Evolutionary conservation across 2,797 vertebrate species (phyloP).

Genomic region (Sebastiscus tertius): DNA sequence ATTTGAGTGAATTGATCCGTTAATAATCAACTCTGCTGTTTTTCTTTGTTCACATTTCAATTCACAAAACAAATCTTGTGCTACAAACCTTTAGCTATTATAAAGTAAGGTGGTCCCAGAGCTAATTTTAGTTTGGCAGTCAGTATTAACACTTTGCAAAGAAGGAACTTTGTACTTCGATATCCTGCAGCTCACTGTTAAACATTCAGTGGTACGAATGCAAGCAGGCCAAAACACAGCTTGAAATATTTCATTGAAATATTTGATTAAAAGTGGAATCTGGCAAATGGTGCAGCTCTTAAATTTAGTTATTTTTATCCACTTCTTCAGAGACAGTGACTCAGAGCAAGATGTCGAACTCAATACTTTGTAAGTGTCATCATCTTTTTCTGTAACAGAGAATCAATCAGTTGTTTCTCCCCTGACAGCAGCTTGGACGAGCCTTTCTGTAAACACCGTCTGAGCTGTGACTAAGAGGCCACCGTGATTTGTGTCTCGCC

Average conservation of each 20-base stretch:
- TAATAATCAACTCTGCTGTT: background rate
- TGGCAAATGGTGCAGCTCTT: constrained; percentile 10
- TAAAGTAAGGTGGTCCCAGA: background rate
- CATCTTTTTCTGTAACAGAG: constrained; percentile 42
- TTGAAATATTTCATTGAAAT: constrained; percentile 39
- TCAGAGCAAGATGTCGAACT: constrained; percentile 48
- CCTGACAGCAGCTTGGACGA: constrained; percentile 36
- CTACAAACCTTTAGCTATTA: background rate
- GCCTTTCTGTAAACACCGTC: constrained; percentile 44
- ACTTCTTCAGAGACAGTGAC: constrained; percentile 16
- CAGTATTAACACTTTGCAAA: background rate
- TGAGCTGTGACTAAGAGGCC: constrained; percentile 40
- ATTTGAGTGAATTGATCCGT: background rate
- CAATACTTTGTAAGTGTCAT: constrained; percentile 23
- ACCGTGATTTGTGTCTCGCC: constrained; percentile 33
- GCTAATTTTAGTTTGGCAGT: background rate
- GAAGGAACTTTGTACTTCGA: too few species aligned
- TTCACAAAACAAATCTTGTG: background rate
- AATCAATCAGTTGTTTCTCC: constrained; percentile 49
- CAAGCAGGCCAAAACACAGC: constrained; percentile 23
- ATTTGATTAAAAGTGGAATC: constrained; percentile 26
- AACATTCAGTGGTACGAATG: constrained; percentile 10
- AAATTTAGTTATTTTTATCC: constrained; percentile 35
- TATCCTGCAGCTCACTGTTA: background rate
- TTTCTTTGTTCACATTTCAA: background rate